These are phyloP conservation scores for Agelaius phoeniceus DNA, from an alignment of 2,113 vertebrate genomes.

Conservation along the genomic window DNA sequence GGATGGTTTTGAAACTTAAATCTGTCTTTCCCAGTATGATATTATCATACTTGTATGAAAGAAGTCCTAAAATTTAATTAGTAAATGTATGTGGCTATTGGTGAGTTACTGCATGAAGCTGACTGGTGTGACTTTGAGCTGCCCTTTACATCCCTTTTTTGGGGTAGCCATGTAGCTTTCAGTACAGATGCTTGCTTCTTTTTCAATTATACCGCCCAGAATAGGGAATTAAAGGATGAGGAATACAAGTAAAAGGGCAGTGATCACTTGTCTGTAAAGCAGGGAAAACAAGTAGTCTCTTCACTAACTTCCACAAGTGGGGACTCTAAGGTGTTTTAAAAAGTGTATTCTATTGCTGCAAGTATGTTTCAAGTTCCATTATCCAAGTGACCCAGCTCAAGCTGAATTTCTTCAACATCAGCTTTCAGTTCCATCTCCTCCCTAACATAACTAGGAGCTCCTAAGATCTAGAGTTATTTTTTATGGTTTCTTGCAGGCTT, in stretches of 20 bases:
- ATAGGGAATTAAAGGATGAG: not conserved
- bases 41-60: not conserved
- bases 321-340: fast-evolving
- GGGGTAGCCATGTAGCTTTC: not conserved
- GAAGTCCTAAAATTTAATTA: not conserved
- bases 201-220: not conserved
- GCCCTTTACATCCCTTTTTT: not conserved
- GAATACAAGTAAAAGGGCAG: not conserved
- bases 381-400: not conserved
- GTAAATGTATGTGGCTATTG: not conserved
- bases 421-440: not conserved
- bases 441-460: not conserved
- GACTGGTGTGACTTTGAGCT: not conserved
- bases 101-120: not conserved
- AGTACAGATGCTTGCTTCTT: not conserved
- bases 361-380: not conserved
- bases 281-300: not conserved
- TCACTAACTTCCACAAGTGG: not conserved
- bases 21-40: not conserved
- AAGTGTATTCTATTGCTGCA: not conserved
- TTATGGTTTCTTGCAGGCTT: not conserved
- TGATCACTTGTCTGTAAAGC: not conserved
- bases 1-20: not conserved
- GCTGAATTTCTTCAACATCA: not conserved
- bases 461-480: not conserved